Conservation (phyloP, 2,113 vertebrate species). For the Spheniscus mendiculus region DNA sequence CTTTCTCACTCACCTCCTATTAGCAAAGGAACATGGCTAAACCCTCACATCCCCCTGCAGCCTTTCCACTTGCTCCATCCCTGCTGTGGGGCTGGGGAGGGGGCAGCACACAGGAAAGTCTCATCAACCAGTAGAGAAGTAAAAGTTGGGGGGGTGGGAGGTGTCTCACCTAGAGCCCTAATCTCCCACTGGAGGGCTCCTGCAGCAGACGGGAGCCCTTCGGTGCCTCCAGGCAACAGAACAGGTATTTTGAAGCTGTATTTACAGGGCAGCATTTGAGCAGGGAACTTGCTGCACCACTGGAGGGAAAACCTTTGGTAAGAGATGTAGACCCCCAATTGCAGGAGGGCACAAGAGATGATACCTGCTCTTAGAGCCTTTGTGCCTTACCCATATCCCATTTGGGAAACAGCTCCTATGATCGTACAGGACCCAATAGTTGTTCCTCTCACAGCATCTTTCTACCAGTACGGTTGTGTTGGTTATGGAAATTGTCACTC, state of each 20-base stretch:
- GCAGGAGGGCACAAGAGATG: not conserved
- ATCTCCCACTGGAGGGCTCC: not conserved
- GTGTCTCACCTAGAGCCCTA: not conserved
- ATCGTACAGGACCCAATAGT: fast-evolving
- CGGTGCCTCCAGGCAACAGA: not conserved
- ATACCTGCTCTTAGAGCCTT: not conserved
- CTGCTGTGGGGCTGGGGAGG: not conserved
- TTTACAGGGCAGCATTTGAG: not conserved
- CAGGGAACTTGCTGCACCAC: not conserved
- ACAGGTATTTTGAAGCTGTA: not conserved
- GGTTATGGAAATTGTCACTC: not conserved
- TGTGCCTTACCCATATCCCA: no score
- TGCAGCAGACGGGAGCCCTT: not conserved
- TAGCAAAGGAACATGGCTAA: not conserved
- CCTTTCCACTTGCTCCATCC: not conserved
- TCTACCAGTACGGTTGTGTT: no score
- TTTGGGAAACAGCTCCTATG: not conserved
- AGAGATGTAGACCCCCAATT: not conserved
- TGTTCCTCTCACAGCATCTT: not conserved
- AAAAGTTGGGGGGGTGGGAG: not conserved
- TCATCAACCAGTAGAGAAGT: not conserved
- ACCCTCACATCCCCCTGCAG: not conserved
- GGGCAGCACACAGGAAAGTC: not conserved
- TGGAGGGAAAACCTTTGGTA: not conserved
- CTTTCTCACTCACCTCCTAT: not conserved